phyloP scores from a whole-genome alignment of 37 sponge, comb jelly and placozoan genomes.

The Chondrilla cf. caribensis region DNA sequence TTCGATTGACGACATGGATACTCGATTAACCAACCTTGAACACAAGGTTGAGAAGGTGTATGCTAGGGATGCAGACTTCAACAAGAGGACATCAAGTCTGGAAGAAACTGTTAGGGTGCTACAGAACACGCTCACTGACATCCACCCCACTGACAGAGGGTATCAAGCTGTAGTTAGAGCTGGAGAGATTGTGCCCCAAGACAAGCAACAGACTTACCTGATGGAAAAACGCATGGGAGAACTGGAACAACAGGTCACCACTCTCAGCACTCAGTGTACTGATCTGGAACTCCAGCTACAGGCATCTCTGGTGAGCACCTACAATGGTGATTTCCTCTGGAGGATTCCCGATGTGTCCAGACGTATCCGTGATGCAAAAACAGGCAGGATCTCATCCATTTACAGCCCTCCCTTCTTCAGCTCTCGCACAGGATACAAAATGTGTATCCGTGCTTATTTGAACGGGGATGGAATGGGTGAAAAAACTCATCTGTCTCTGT shows the following conservation, averaged over 20 bases:
- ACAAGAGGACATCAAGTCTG: too few species aligned
- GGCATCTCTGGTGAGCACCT: slow-evolving; percentile 73
- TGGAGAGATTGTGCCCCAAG: too few species aligned
- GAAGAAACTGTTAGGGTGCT: too few species aligned
- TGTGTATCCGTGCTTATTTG: slow-evolving; percentile 78
- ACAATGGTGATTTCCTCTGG: slow-evolving; percentile 84
- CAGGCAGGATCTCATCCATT: slow-evolving; percentile 62
- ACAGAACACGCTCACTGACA: too few species aligned
- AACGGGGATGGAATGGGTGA: slow-evolving; percentile 86
- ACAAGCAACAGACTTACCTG: too few species aligned
- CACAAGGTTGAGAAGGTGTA: too few species aligned
- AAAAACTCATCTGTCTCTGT: slow-evolving; percentile 75
- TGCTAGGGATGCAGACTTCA: too few species aligned
- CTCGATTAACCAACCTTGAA: too few species aligned
- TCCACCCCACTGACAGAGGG: too few species aligned
- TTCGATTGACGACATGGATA: too few species aligned
- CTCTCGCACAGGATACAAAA: slow-evolving; percentile 76
- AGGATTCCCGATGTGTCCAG: slow-evolving; percentile 70
- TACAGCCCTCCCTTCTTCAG: slow-evolving; percentile 84
- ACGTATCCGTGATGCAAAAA: slow-evolving; percentile 67
- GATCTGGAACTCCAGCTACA: slow-evolving; percentile 79
- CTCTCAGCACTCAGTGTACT: slow-evolving; percentile 35
- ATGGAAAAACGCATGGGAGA: slow-evolving; percentile 34
- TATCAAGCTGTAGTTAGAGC: too few species aligned
- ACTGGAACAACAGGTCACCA: slow-evolving; percentile 21